Conservation (phyloP, 2,797 vertebrate genomes). For the Acipenser ruthenus region DNA sequence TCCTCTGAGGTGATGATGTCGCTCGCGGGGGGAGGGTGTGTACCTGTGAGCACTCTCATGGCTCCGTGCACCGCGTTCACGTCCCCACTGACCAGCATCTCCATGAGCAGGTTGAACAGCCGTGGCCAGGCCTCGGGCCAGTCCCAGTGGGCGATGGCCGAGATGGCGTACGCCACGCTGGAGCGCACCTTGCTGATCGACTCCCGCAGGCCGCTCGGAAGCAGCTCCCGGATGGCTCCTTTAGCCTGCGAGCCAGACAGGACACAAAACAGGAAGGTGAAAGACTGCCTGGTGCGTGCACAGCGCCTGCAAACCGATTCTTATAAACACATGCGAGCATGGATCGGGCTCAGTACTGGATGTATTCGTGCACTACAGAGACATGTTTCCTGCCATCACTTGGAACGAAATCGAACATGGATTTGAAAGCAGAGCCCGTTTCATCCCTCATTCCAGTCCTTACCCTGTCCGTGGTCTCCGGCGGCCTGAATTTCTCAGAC, state of each 20-base stretch:
- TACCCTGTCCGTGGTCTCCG: constrained; percentile 94
- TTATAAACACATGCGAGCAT: too few species aligned
- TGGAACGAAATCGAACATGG: too few species aligned
- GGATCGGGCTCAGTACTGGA: too few species aligned
- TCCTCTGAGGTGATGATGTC: too few species aligned
- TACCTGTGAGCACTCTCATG: constrained; percentile 97
- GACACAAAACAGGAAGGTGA: not conserved
- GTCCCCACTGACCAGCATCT: constrained; percentile 93
- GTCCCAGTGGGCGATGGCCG: constrained; percentile 96
- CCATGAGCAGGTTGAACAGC: constrained; percentile 93
- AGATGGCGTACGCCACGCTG: constrained; percentile 92
- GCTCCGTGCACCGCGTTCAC: constrained; percentile 91
- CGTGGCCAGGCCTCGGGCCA: constrained; percentile 98
- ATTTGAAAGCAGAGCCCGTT: too few species aligned
- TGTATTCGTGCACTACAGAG: too few species aligned
- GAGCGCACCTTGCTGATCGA: constrained; percentile 97
- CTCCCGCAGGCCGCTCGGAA: constrained; percentile 82
- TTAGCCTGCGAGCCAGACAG: constrained; percentile 77
- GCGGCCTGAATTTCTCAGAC: constrained; percentile 91
- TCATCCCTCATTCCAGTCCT: constrained; percentile 16
- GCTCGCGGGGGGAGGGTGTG: not conserved
- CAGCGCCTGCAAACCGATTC: too few species aligned
- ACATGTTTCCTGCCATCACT: too few species aligned
- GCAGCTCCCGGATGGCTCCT: constrained; percentile 83
- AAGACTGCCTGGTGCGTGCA: not conserved